Evolutionary conservation across 53 echinoderm and acorn worm genomes (phyloP).

Genomic region (Patiria pectinifera): DNA sequence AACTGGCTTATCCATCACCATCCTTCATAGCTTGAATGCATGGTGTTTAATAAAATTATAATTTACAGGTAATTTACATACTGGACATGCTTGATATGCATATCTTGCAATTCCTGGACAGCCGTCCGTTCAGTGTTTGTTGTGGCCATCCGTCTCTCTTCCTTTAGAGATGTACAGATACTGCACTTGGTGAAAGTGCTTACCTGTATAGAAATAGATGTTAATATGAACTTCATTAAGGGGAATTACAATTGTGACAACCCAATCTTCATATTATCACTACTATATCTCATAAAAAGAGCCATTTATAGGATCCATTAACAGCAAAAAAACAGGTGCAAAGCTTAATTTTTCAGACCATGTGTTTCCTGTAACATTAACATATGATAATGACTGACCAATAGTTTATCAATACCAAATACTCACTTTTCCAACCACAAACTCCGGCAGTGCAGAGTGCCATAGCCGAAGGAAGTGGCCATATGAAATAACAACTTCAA

Average conservation of each 20-base stretch:
- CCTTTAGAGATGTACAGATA: neutral
- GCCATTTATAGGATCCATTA: too few species aligned
- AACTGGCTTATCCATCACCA: neutral
- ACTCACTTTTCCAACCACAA: constrained; percentile 14
- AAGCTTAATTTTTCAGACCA: too few species aligned
- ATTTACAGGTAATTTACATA: neutral
- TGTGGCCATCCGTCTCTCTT: neutral
- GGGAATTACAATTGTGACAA: too few species aligned
- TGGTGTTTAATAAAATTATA: neutral
- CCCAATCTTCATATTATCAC: too few species aligned
- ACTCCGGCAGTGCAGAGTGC: constrained; percentile 27
- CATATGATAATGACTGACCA: neutral
- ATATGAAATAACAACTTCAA: constrained; percentile 17
- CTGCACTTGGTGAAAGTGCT: constrained; percentile 16
- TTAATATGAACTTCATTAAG: too few species aligned
- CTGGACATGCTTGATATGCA: constrained; percentile 12
- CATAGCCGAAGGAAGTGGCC: constrained; percentile 4
- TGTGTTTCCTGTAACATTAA: too few species aligned
- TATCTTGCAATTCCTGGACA: neutral
- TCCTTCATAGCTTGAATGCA: neutral
- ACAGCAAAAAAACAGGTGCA: too few species aligned
- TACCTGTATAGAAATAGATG: neutral
- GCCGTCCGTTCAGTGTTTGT: neutral
- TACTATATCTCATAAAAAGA: too few species aligned
- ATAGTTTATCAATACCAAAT: neutral